These are phyloP conservation scores for Sinelater perroti DNA, from an alignment of 2,888 invertebrate species.

Conservation along the genomic window DNA sequence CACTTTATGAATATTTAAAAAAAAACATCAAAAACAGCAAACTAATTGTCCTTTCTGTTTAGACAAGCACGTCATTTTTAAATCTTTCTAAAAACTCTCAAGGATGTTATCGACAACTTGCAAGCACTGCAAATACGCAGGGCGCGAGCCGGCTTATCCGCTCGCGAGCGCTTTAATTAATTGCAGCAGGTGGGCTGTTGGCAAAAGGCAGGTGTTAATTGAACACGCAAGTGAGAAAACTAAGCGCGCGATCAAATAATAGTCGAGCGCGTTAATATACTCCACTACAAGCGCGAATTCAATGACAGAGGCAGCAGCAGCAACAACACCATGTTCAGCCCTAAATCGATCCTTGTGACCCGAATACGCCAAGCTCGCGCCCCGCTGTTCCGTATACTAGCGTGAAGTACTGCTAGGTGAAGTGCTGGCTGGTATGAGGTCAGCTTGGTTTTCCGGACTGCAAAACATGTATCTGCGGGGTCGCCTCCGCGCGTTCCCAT, in stretches of 20 bases:
- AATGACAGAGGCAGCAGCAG: slow-evolving; percentile 29
- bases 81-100: no score
- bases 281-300: slow-evolving; percentile 33
- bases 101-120: no score
- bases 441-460: slow-evolving; percentile 26
- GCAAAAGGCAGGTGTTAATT: neutral
- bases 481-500: slow-evolving; percentile 5
- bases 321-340: slow-evolving; percentile 36
- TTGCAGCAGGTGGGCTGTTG: no score
- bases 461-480: slow-evolving; percentile 15
- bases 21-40: no score
- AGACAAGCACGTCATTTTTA: no score
- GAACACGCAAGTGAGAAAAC: slow-evolving; percentile 18
- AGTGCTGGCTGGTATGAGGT: slow-evolving; percentile 34
- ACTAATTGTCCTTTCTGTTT: no score
- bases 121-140: no score
- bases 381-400: slow-evolving; percentile 26
- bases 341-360: slow-evolving; percentile 45
- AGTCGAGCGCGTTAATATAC: slow-evolving; percentile 30
- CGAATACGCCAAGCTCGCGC: slow-evolving; percentile 42
- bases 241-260: slow-evolving; percentile 32
- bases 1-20: no score
- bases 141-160: no score
- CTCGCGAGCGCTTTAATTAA: no score
- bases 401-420: slow-evolving; percentile 33